phyloP scores from a whole-genome alignment of 2,113 vertebrate species.

The Alectura lathami region DNA sequence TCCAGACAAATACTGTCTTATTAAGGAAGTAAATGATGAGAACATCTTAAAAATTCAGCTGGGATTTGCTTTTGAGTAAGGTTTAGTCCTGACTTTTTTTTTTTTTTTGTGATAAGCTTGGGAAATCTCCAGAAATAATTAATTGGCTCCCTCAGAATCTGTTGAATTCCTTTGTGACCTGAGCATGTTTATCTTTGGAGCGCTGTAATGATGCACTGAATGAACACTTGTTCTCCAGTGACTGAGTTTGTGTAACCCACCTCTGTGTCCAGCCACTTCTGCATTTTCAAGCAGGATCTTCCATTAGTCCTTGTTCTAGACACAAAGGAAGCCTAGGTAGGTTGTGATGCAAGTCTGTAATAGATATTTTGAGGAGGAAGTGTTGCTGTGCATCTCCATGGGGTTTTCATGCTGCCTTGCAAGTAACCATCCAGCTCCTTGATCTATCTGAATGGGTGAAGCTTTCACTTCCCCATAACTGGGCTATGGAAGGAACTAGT shows the following conservation, averaged over 20 bases:
- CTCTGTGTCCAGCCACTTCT: neutral
- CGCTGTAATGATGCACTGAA: neutral
- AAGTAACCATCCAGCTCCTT: neutral
- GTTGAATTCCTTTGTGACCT: neutral
- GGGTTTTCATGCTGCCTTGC: neutral
- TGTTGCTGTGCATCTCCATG: fast-evolving
- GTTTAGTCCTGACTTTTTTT: neutral
- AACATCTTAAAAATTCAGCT: neutral
- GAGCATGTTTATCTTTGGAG: neutral
- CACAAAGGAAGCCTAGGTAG: too few relatives aligned
- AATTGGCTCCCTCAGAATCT: slow-evolving; percentile 14
- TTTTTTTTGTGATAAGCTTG: neutral
- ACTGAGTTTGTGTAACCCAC: neutral
- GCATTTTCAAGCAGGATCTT: neutral
- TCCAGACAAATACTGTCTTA: neutral
- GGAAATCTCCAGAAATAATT: slow-evolving; percentile 18
- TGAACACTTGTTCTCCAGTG: neutral
- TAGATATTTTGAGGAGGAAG: neutral
- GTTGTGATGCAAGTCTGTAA: neutral
- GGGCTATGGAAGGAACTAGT: neutral
- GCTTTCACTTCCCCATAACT: neutral
- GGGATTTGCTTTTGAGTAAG: neutral
- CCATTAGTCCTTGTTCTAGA: neutral
- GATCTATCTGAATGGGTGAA: neutral
- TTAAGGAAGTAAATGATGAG: neutral